Base-by-base conservation (phyloP, 2,888 invertebrate species). In the Eustalomyia histrio region DNA sequence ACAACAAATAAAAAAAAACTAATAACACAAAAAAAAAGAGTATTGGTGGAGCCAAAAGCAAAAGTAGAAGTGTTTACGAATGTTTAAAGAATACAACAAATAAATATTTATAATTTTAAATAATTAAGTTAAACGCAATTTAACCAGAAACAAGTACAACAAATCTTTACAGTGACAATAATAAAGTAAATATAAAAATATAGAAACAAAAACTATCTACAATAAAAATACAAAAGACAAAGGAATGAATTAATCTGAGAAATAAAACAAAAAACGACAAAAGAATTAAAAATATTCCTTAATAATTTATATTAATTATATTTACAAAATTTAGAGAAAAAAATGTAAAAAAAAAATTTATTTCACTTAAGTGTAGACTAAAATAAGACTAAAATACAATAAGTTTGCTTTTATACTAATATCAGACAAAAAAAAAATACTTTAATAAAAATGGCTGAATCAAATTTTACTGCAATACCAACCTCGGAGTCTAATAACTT, bases 361-460 rank as follows among this genome's bases (percentile, higher is more conserved):
- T 60, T 60, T 50, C 4, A 17, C 29, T 29, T 47, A 58, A 47
- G 43, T n/a, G 43, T n/a, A 47, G 16, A n/a, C 6, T 47, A 55
- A 24, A 16, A 63, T 29, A 47, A n/a, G 7, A 55, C 17, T 47
- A 7, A 53, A 57, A 69, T n/a, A n/a, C n/a, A n/a, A n/a, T n/a
- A n/a, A n/a, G n/a, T 57, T n/a, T 53, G 3, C 7, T 35, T 1
- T 18, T 18, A 33, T 9, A 65, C 18, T 52, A 53, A 29, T 29
- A 29, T 21, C 12, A 16, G 1, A 35, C 5, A 58, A 33, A 17
- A 33, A 35, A 57, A 16, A 58, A 33, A 17, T 39, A 10, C 16
- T 8, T 58, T 16, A 17, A 35, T 35, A 4, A 53, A 18, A 61
- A 79, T 82, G 74, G 71, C 79, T 14, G 72, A 76, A 24, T 29